Percentiles rank a stretch among this genome's conserved stretches.
Conservation (phyloP, 2,113 vertebrate species). For the Neomonachus schauinslandi region DNA sequence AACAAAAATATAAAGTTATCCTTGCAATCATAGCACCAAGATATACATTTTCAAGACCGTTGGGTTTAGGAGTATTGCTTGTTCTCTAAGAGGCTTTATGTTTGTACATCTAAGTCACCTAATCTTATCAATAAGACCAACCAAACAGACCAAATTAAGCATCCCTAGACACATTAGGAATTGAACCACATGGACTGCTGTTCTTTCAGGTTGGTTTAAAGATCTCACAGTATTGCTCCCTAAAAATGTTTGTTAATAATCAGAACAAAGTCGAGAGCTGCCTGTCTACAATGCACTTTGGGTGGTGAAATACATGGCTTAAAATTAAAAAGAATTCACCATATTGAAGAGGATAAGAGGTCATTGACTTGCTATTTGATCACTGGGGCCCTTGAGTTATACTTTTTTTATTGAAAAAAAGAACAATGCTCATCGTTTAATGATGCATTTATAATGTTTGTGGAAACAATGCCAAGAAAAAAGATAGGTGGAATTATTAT, state of each 20-base stretch:
- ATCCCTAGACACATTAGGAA: not conserved
- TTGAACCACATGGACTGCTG: not conserved
- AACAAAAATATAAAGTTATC: not conserved
- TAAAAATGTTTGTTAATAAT: not conserved
- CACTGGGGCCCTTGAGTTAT: not conserved
- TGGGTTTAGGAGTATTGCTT: not conserved
- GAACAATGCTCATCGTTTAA: not conserved
- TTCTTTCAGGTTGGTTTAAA: conserved; percentile 1
- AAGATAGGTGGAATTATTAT: not conserved
- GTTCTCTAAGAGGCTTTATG: not conserved
- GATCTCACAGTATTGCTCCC: not conserved
- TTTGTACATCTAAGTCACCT: not conserved
- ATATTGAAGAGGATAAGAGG: not conserved
- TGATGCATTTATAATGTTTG: not conserved
- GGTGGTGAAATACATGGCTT: not conserved
- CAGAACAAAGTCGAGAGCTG: not conserved
- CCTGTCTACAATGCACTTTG: not conserved
- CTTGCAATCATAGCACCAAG: not conserved
- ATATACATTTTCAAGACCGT: not conserved
- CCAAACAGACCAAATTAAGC: not conserved
- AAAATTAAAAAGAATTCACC: not conserved
- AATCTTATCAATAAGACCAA: not conserved
- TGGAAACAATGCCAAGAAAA: not conserved
- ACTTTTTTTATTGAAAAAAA: not conserved
- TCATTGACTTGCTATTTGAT: not conserved